phyloP scores from a whole-genome alignment of 2,113 vertebrate genomes.

The Strix aluco region DNA sequence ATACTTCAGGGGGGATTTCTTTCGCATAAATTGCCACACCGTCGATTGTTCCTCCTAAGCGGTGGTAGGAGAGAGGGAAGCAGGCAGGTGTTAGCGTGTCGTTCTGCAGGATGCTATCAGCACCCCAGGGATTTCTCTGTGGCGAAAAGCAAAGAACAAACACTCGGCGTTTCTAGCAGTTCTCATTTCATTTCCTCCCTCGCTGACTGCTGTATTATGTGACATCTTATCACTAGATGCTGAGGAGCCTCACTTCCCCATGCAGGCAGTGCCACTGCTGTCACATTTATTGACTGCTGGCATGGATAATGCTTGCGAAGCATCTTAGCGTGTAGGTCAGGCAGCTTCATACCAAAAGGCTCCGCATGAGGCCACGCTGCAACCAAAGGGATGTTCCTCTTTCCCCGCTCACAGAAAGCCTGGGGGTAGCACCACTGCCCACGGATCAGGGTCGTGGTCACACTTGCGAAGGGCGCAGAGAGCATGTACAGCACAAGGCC shows the following conservation, averaged over 20 bases:
- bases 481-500: too few relatives aligned
- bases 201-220: not conserved
- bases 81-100: not conserved
- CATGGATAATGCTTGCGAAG: not conserved
- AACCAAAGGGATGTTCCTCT: not conserved
- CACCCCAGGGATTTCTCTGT: not conserved
- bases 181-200: not conserved
- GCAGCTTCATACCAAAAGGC: not conserved
- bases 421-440: not conserved
- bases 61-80: not conserved
- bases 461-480: not conserved
- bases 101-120: not conserved
- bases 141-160: not conserved
- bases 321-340: not conserved
- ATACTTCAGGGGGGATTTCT: not conserved
- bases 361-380: not conserved
- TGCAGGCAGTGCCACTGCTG: not conserved
- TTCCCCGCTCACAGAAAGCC: not conserved
- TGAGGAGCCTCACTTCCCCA: not conserved
- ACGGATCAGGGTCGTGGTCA: too few relatives aligned
- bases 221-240: not conserved
- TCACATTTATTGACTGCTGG: not conserved
- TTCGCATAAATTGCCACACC: not conserved
- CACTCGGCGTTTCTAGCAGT: not conserved
- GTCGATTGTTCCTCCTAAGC: not conserved